Evolutionary conservation across 2,113 vertebrate species (phyloP).

Genomic region (Poecilia latipinna): DNA sequence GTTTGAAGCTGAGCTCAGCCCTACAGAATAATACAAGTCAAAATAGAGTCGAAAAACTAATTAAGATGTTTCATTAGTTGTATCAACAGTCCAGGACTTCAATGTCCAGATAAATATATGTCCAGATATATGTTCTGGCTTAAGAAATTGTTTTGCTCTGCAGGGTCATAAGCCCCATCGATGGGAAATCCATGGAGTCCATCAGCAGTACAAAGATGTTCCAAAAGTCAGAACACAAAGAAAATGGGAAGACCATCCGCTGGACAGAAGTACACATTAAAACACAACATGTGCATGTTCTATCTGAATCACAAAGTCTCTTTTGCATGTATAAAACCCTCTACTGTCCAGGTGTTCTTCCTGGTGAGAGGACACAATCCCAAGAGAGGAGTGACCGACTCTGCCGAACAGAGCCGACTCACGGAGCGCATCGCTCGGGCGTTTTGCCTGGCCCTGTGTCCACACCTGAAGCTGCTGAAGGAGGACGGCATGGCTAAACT

Average conservation of each 20-base stretch:
- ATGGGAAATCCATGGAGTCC: conserved; percentile 97
- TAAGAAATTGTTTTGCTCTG: conserved; percentile 7
- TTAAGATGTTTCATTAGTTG: background rate
- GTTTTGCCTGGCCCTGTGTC: conserved; percentile 93
- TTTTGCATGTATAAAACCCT: background rate
- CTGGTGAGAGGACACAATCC: conserved; percentile 89
- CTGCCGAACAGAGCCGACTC: conserved; percentile 90
- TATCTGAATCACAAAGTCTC: background rate
- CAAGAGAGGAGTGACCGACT: conserved; percentile 83
- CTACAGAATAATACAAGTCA: conserved; percentile 2
- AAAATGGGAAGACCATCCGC: conserved; percentile 96
- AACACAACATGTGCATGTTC: background rate
- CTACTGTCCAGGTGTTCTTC: conserved; percentile 87
- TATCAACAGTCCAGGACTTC: background rate
- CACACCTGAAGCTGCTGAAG: conserved; percentile 93
- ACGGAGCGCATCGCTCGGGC: conserved; percentile 94
- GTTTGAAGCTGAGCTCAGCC: conserved; percentile 34
- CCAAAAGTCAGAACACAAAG: conserved; percentile 96
- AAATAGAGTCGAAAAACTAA: background rate
- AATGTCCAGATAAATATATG: background rate
- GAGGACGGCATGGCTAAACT: conserved; percentile 98
- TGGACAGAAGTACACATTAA: conserved; percentile 90
- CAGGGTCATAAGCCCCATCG: conserved; percentile 94
- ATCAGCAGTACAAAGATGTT: conserved; percentile 95
- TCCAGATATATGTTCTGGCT: background rate